Evolutionary conservation across 2,888 invertebrate species (phyloP).

Genomic region (Miltochrista miniata): DNA sequence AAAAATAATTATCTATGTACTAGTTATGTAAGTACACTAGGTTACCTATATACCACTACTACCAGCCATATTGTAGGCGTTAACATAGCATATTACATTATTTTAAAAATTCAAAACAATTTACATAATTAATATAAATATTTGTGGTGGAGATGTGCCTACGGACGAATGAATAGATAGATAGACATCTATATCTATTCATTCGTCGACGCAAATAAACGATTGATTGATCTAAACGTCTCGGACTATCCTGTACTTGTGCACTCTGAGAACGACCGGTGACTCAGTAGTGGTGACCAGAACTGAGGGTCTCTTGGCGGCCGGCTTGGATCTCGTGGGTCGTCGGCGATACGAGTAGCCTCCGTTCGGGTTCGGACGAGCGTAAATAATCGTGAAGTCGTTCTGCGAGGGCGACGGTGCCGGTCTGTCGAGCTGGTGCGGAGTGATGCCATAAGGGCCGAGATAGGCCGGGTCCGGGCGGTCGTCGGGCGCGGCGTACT

Average conservation of each 20-base stretch:
- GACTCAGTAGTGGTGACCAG: slow-evolving; percentile 29
- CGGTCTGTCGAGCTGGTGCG: slow-evolving; percentile 7
- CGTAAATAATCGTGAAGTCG: slow-evolving; percentile 59
- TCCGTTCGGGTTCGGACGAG: slow-evolving; percentile 59
- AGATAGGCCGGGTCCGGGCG: slow-evolving; percentile 2
- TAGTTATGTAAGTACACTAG: too few relatives aligned
- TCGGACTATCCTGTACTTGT: slow-evolving; percentile 58
- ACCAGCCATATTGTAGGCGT: too few relatives aligned
- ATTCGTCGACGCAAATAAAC: too few relatives aligned
- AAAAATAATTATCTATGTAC: too few relatives aligned
- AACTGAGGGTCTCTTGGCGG: slow-evolving; percentile 19
- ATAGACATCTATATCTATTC: too few relatives aligned
- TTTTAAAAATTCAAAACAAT: too few relatives aligned
- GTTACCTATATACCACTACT: too few relatives aligned
- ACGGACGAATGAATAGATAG: too few relatives aligned
- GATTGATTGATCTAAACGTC: slow-evolving; percentile 7
- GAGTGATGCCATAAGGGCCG: slow-evolving; percentile 2
- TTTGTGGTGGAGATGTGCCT: too few relatives aligned
- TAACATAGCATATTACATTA: too few relatives aligned
- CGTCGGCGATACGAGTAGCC: slow-evolving; percentile 63
- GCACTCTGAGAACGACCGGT: slow-evolving; percentile 63
- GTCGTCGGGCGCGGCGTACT: slow-evolving; percentile 16
- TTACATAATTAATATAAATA: too few relatives aligned
- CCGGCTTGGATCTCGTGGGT: slow-evolving; percentile 25
- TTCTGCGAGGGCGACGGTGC: slow-evolving; percentile 13